Conservation (phyloP, 2,113 vertebrate species). For the Kobus ellipsiprymnus region DNA sequence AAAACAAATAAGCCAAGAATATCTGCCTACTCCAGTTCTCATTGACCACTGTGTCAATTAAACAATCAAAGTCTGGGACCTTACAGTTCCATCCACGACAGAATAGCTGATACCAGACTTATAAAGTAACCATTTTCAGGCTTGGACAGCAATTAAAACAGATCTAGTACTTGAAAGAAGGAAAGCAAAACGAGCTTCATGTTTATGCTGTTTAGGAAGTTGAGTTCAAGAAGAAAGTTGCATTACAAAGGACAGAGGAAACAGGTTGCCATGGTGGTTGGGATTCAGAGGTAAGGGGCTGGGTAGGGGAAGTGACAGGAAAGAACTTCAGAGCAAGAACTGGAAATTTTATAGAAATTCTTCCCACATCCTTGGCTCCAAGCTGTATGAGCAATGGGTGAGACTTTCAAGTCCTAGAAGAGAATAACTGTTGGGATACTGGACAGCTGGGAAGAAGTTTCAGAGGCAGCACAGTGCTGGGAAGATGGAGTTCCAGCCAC, state of each 20-base stretch:
- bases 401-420: background rate
- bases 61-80: background rate
- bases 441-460: background rate
- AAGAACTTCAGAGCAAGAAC: background rate
- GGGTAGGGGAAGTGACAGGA: background rate
- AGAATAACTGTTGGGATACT: background rate
- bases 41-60: background rate
- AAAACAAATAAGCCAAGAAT: background rate
- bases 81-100: background rate
- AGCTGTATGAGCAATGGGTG: background rate
- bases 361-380: background rate
- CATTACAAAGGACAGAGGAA: background rate
- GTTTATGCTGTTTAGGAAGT: background rate
- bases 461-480: background rate
- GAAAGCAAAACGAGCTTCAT: background rate
- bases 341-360: background rate
- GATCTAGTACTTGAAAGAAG: background rate
- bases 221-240: background rate
- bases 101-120: background rate
- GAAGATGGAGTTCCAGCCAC: background rate
- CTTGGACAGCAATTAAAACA: background rate
- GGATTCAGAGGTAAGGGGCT: background rate
- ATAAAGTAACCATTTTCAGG: background rate
- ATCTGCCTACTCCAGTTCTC: background rate
- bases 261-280: background rate